These are phyloP conservation scores for Prionace glauca DNA, from an alignment of 2,797 vertebrate species.

Conservation along the genomic window DNA sequence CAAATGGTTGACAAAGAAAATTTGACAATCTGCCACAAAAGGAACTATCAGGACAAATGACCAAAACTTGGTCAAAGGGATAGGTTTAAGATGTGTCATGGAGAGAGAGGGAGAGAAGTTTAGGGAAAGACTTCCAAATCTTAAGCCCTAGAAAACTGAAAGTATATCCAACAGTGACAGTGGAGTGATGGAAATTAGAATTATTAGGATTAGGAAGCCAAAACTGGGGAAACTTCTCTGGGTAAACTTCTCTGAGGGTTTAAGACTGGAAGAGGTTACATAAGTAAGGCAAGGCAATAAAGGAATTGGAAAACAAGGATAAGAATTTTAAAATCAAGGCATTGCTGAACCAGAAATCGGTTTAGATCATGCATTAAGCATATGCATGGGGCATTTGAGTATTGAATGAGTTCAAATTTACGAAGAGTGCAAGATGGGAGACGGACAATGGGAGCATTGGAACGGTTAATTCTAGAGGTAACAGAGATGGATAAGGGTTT, in stretches of 20 bases:
- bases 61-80: neutral
- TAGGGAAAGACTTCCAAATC: neutral
- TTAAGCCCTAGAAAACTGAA: neutral
- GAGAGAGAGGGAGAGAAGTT: neutral
- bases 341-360: neutral
- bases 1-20: neutral
- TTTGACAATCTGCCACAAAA: neutral
- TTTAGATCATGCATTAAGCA: neutral
- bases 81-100: neutral
- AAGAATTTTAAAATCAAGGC: neutral
- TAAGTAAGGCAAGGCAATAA: neutral
- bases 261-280: neutral
- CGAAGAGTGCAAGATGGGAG: neutral
- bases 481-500: neutral
- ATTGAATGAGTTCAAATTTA: neutral
- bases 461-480: neutral
- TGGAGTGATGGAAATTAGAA: no score
- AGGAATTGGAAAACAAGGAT: neutral
- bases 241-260: neutral
- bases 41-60: neutral
- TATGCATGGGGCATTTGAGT: neutral
- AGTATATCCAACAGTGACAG: no score
- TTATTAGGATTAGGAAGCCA: neutral
- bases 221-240: neutral
- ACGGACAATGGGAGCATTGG: neutral